A percentile compares a stretch with the other conserved stretches of the same genome.
phyloP scores from a whole-genome alignment of 2,888 invertebrate species.

The Noctua janthe region DNA sequence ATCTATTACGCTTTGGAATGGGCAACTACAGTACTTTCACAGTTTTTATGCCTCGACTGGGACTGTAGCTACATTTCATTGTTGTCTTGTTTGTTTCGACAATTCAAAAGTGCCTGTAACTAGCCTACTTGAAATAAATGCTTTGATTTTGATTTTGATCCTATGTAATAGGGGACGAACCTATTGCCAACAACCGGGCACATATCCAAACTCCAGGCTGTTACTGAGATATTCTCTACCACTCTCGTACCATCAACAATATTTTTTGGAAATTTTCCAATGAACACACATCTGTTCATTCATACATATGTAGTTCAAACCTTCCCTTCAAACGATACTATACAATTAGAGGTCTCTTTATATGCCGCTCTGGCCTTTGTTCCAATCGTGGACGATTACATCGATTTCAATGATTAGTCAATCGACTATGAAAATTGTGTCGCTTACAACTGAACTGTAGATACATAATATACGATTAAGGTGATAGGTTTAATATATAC shows the following conservation, averaged over 20 bases:
- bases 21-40: no score
- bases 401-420: slow-evolving; percentile 63
- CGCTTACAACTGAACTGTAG: slow-evolving; percentile 24
- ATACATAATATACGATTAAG: background rate
- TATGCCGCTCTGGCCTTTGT: slow-evolving; percentile 38
- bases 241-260: background rate
- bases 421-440: slow-evolving; percentile 64
- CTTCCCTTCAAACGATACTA: background rate
- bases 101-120: no score
- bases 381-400: slow-evolving; percentile 49
- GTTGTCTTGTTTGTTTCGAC: no score
- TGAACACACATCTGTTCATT: slow-evolving; percentile 9
- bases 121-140: no score
- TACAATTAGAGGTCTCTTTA: slow-evolving; percentile 17
- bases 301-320: background rate
- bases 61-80: no score
- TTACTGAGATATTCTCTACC: background rate
- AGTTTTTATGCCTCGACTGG: no score
- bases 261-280: background rate
- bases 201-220: background rate
- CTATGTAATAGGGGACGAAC: background rate
- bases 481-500: background rate
- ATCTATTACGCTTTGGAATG: no score
- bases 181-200: background rate
- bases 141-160: no score